phyloP scores from a whole-genome alignment of 2,888 invertebrate genomes.

The Calliopum simillimum region DNA sequence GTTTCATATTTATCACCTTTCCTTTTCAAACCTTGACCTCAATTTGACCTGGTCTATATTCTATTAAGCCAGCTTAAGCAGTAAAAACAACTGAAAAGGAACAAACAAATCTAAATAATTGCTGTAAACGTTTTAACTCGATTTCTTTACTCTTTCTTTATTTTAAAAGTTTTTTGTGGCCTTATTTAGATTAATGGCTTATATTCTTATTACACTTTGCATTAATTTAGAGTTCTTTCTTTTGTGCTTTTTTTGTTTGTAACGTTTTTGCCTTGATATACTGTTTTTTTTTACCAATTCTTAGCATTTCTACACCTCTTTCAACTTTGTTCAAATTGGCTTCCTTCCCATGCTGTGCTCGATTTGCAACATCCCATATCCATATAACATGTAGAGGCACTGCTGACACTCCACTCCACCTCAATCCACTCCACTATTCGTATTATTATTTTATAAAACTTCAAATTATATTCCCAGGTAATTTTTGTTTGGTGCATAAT shows the following conservation, averaged over 20 bases:
- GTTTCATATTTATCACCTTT: no score
- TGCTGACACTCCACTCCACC: no score
- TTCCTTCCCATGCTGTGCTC: background rate
- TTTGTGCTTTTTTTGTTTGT: background rate
- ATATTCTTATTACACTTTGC: constrained; percentile 4
- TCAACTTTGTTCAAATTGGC: constrained; percentile 27
- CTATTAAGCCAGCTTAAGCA: no score
- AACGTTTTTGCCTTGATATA: background rate
- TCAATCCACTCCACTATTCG: constrained; percentile 42
- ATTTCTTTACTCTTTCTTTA: no score
- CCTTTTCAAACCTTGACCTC: no score
- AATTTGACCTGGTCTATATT: no score
- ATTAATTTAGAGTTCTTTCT: background rate
- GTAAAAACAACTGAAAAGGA: no score
- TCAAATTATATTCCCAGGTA: constrained; percentile 49
- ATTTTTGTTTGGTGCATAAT: constrained; percentile 52
- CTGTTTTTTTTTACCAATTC: background rate
- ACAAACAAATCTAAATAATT: no score
- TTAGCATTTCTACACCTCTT: constrained; percentile 17
- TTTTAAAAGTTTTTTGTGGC: no score
- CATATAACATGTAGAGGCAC: background rate
- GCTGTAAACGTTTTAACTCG: no score
- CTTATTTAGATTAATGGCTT: no score
- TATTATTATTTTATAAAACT: constrained; percentile 46
- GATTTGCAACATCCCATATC: no score